A percentile compares a stretch with the other conserved stretches of the same genome.
Conservation (phyloP, 2,888 invertebrate species). For the Drosophila kokeensis region DNA sequence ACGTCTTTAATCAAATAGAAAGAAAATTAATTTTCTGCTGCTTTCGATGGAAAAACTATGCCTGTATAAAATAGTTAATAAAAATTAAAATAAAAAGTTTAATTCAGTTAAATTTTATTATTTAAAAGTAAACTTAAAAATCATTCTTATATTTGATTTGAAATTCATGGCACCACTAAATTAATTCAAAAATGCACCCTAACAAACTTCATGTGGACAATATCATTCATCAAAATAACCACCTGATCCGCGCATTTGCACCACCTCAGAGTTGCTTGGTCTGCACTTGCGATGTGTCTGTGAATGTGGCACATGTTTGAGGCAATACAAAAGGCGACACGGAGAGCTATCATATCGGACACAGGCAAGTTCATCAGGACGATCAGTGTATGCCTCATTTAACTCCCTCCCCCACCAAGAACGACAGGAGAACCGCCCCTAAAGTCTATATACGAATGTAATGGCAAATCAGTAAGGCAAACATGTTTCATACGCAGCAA, state of each 20-base stretch:
- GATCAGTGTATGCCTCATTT: constrained; percentile 65
- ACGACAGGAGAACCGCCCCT: constrained; percentile 58
- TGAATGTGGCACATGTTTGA: constrained; percentile 71
- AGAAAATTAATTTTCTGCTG: no score
- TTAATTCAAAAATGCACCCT: constrained; percentile 19
- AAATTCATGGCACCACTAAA: background rate
- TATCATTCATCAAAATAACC: constrained; percentile 47
- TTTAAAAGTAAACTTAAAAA: background rate
- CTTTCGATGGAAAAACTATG: no score
- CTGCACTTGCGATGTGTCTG: constrained; percentile 58
- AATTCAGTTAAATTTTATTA: background rate
- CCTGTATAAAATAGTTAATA: no score
- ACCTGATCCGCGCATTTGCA: constrained; percentile 62
- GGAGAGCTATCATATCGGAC: constrained; percentile 30
- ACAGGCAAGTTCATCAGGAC: constrained; percentile 43
- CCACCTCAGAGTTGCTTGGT: constrained; percentile 7
- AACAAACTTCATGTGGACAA: background rate
- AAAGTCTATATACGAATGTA: constrained; percentile 37
- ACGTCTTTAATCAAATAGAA: no score
- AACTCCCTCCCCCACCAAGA: constrained; percentile 21
- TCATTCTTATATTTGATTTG: background rate
- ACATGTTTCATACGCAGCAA: constrained; percentile 67
- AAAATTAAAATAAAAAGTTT: no score
- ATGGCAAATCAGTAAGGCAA: constrained; percentile 73
- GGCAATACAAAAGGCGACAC: constrained; percentile 20